Evolutionary conservation across 2,113 vertebrate species (phyloP), one percentile per base, ranked within the genome.

Genomic region (Pygoscelis adeliae): DNA sequence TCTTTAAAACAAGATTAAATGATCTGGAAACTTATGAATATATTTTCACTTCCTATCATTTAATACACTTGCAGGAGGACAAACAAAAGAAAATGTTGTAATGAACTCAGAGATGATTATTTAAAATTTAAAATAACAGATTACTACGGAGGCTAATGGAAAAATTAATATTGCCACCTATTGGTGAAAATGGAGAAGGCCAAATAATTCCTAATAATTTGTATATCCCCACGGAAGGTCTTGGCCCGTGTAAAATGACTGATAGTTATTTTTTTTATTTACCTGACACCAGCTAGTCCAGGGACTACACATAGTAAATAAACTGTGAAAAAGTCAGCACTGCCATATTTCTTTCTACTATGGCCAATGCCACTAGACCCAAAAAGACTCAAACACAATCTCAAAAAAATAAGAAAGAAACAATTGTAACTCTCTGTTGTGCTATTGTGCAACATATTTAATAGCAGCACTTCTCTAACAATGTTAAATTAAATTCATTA

Each of bases 121-220:
- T 92, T 58, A 96, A 86, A 76, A 89, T 76, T 89, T 78, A 91
- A 44, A 65, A 74, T 52, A 87, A 42, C 44, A 66, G 29, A 78
- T 40, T 40, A n/a, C 93, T 55, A 73, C 7, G 5, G 66, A 80
- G 19, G 12, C 30, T 52, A 79, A 63, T 69, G 82, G 50, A 93
- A 95, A 96, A 95, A 98, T 96, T 99, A 98, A 98, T 98, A 98
- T 98, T 99, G 99, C 98, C 98, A 99, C 98, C 99, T 99, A 98
- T 99, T 99, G 98, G 99, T 98, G 90, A 93, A 96, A 95, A 95
- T 19, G 69, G 27, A 96, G 69, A 96, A 89, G 22, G 6, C 6
- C 40, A 91, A 95, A 91, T 79, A 74, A 44, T 52, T 87, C 13
- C 19, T 69, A 36, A 62, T n/a, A 69, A 74, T 93, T 84, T 87